Evolutionary conservation across 30 jellyfish, hydroid and myxozoan species (phyloP).

Genomic region (Sanderia malayensis): DNA sequence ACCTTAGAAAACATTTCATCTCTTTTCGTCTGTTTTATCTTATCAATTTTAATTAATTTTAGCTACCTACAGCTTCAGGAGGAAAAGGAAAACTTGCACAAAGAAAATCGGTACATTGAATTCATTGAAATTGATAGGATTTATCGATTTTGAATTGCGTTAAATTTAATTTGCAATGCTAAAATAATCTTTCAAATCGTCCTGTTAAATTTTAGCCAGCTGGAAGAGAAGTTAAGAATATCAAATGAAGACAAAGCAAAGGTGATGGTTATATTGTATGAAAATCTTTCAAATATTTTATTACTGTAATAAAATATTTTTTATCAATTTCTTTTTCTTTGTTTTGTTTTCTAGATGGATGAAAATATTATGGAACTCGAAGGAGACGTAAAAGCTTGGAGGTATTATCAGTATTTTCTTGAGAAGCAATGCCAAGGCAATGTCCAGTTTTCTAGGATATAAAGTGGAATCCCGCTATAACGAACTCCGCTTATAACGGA

Average conservation of each 20-base stretch:
- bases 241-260: neutral
- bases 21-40: too few species aligned
- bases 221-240: neutral
- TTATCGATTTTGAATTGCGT: too few species aligned
- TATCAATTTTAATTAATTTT: too few species aligned
- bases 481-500: too few species aligned
- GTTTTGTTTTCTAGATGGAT: neutral
- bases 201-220: neutral
- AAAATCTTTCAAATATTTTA: neutral
- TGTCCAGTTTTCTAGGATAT: too few species aligned
- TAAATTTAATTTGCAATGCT: too few species aligned
- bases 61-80: slow-evolving; percentile 72
- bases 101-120: slow-evolving; percentile 46
- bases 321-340: neutral
- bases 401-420: too few species aligned
- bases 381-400: neutral
- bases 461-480: too few species aligned
- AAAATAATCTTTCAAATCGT: too few species aligned
- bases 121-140: too few species aligned
- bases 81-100: slow-evolving; percentile 67
- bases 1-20: too few species aligned
- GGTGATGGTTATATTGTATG: neutral
- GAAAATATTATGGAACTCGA: neutral
- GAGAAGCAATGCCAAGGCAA: too few species aligned
- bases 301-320: neutral